Base-by-base conservation (phyloP, 2,888 invertebrate species). In the Platypus cylindrus region DNA sequence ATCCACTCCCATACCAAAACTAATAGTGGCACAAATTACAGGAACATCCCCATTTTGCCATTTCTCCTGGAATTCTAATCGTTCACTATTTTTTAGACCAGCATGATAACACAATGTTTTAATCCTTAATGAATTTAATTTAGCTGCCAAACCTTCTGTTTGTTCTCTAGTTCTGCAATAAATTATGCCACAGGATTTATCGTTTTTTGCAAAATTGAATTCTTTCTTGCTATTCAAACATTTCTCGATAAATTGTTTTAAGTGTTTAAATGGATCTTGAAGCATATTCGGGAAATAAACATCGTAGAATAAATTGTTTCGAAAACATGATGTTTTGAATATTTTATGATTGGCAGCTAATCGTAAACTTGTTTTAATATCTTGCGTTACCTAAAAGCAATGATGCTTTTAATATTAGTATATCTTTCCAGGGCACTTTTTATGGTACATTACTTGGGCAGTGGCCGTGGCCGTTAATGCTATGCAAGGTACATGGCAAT, bases 1-100 rank as follows among this genome's bases (percentile, higher is more conserved):
- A 60, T 98, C 97, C 2, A 98, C 91, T 29, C 98, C 98, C 98
- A 98, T 99, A 23, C 98, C 98, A 65, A 98, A 98, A 53, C 94
- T 94, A 37, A 97, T 82, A 0, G 98, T 98, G 3, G 98, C 97
- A 45, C 85, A 85, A 46, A 98, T 94, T 17, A 95, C 83, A 2
- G 86, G 78, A 49, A 79, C 77, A 46, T 78, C 77, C 1, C 95
- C 95, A 20, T 68, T 67, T 65, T 90, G 89, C 97, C 97, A 98
- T 45, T 80, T 76, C 55, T 85, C 82, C 63, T 98, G 97, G 22
- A 82, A 79, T 30, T 73, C 67, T 32, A 75, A 70, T 34, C 94
- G 70, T 32, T 86, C 79, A 1, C 68, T 65, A 29, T 74, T 71
- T 52, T 78, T 82, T 36, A 90, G 63, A 11, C 82, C 93, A 45